A percentile compares a stretch with the other conserved stretches of the same genome.
Conservation (phyloP, 2,888 invertebrate genomes). For the Anorthoa munda region DNA sequence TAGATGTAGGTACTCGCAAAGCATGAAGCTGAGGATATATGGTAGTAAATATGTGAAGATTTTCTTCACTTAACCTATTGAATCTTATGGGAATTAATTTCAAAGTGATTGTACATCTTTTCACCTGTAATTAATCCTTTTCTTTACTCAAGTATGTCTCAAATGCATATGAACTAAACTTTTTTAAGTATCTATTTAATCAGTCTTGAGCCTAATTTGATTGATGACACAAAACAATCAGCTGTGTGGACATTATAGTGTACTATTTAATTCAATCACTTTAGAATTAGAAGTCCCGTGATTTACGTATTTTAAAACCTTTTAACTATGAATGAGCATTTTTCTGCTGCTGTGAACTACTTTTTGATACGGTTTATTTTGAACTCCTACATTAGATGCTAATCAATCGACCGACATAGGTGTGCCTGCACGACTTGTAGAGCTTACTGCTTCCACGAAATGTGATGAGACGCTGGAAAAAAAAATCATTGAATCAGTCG, state of each 20-base stretch:
- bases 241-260: conserved; percentile 7
- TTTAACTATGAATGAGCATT: background rate
- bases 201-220: background rate
- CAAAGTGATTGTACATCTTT: background rate
- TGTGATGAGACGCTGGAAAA: conserved; percentile 35
- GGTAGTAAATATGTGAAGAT: background rate
- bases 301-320: background rate
- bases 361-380: conserved; percentile 1
- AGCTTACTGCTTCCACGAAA: conserved; percentile 21
- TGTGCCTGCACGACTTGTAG: conserved; percentile 3
- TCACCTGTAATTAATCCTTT: conserved; percentile 19
- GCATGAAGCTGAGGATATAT: background rate
- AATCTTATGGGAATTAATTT: background rate
- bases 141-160: background rate
- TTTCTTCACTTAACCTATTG: background rate
- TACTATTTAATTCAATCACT: background rate
- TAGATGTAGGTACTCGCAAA: background rate
- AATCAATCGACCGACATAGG: conserved; percentile 24
- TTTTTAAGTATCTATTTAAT: background rate
- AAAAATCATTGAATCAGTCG: conserved; percentile 19
- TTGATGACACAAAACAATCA: conserved; percentile 11
- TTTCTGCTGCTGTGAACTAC: background rate
- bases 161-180: too few species aligned
- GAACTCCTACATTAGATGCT: conserved; percentile 20
- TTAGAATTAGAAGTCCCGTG: background rate